Evolutionary conservation across 2,797 vertebrate genomes (phyloP).

Genomic region (Leptatherina wallacei): DNA sequence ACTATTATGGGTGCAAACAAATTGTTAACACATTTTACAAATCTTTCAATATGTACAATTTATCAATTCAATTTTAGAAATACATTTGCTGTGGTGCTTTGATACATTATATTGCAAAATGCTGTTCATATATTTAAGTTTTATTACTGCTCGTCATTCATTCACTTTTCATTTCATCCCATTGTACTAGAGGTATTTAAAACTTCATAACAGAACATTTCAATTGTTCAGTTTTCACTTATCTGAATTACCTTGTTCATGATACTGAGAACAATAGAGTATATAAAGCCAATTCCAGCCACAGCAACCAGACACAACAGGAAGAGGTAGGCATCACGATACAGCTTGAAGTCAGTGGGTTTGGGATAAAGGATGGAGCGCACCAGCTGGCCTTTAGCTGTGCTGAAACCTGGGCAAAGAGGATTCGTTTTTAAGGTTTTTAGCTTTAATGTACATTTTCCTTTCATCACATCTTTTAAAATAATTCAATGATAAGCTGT

Average conservation of each 20-base stretch:
- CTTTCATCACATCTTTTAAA: background rate
- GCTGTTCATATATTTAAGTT: background rate
- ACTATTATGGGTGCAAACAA: background rate
- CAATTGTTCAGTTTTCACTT: background rate
- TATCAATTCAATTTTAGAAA: background rate
- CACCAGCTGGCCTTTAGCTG: constrained; percentile 96
- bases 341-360: constrained; percentile 97
- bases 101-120: background rate
- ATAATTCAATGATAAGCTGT: background rate
- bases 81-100: background rate
- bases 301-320: constrained; percentile 94
- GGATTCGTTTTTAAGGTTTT: background rate
- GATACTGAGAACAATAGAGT: constrained; percentile 91
- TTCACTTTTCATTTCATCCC: background rate
- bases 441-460: background rate
- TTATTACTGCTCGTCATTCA: background rate
- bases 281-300: constrained; percentile 93
- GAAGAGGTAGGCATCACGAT: constrained; percentile 97
- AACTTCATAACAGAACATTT: background rate
- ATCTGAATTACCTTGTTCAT: constrained; percentile 85
- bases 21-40: background rate
- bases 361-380: constrained; percentile 98
- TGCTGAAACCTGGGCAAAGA: constrained; percentile 89
- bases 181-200: background rate
- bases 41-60: background rate